Conservation (phyloP, 2,888 invertebrate genomes). For the Tipula vernalis region DNA sequence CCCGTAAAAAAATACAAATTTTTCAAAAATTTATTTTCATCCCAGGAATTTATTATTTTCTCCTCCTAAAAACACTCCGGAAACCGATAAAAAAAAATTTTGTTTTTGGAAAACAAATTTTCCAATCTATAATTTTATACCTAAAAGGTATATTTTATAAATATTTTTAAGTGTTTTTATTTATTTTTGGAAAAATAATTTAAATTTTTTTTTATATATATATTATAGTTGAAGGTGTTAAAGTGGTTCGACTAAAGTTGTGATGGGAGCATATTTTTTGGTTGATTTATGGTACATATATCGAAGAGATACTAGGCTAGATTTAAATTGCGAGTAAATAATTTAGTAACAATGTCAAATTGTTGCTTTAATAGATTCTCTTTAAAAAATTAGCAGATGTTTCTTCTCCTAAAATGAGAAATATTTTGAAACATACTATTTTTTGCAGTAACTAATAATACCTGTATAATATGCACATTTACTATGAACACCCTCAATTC, state of each 20-base stretch:
- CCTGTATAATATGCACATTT: too few species aligned
- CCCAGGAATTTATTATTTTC: background rate
- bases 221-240: background rate
- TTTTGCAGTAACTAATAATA: too few species aligned
- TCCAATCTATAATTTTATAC: background rate
- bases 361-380: too few species aligned
- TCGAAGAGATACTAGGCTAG: background rate
- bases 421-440: too few species aligned
- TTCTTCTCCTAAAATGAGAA: too few species aligned
- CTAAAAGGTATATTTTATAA: background rate
- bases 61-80: background rate
- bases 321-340: too few species aligned
- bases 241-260: background rate
- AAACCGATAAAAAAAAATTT: background rate
- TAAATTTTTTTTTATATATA: background rate
- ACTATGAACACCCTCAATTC: too few species aligned
- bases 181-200: background rate
- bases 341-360: too few species aligned
- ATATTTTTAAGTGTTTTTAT: background rate
- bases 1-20: background rate
- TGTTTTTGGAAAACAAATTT: background rate
- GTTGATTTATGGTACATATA: background rate
- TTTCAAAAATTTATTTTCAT: background rate
- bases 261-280: background rate
- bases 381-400: too few species aligned